These are phyloP conservation scores for Scaptodrosophila latifasciaeformis DNA, from an alignment of 2,888 invertebrate genomes.

Conservation along the genomic window DNA sequence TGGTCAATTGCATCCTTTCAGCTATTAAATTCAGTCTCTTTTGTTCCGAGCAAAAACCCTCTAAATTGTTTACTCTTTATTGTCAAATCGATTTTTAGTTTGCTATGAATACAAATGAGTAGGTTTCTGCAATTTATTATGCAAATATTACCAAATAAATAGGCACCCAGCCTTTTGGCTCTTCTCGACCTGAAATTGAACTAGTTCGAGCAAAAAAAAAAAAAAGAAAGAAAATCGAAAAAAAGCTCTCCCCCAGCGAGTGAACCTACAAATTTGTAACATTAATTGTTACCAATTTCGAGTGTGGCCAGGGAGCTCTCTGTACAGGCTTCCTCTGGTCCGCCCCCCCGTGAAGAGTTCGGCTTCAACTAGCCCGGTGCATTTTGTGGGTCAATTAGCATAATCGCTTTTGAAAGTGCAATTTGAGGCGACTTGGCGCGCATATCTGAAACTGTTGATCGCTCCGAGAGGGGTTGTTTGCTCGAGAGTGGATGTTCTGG, in stretches of 20 bases:
- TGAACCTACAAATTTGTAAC: slow-evolving; percentile 45
- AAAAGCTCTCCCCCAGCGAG: too few species aligned
- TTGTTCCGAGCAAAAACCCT: too few species aligned
- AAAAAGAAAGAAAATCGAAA: too few species aligned
- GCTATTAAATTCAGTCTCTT: too few species aligned
- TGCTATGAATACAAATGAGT: too few species aligned
- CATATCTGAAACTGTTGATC: slow-evolving; percentile 52
- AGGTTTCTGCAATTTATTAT: slow-evolving; percentile 3
- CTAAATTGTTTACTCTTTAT: too few species aligned
- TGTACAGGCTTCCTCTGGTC: too few species aligned
- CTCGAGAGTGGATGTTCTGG: slow-evolving; percentile 1
- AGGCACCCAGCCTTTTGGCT: slow-evolving; percentile 8
- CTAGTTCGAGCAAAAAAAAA: too few species aligned
- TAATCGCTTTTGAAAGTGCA: slow-evolving; percentile 67
- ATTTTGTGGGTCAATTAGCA: slow-evolving; percentile 61
- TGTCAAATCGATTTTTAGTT: too few species aligned
- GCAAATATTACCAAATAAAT: background rate
- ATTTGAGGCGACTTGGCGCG: slow-evolving; percentile 41
- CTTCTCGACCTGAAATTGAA: slow-evolving; percentile 31
- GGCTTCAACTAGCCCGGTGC: background rate
- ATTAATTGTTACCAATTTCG: slow-evolving; percentile 7
- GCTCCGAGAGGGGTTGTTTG: slow-evolving; percentile 26
- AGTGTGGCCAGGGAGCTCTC: slow-evolving; percentile 6
- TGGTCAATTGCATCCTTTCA: too few species aligned
- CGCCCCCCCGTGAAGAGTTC: background rate